Evolutionary conservation across 2,797 vertebrate genomes (phyloP).

Genomic region (Pseudotriccus pelzelni): DNA sequence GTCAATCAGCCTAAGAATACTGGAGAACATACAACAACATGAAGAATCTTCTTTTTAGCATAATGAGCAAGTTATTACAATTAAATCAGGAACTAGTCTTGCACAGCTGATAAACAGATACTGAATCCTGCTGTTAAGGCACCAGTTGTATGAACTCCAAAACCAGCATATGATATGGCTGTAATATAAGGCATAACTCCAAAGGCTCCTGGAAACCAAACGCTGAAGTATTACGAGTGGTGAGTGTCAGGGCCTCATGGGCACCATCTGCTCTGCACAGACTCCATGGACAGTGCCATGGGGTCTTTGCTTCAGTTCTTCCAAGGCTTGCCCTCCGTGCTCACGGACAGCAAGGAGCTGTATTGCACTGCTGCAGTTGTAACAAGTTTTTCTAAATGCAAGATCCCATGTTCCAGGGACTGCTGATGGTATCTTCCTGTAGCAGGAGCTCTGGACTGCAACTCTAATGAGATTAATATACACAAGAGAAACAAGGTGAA

Average conservation of each 20-base stretch:
- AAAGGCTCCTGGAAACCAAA: neutral
- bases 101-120: neutral
- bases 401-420: neutral
- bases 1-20: neutral
- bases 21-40: neutral
- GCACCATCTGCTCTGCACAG: rapidly evolving
- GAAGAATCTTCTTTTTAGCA: neutral
- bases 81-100: neutral
- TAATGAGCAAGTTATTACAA: neutral
- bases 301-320: neutral
- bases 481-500: neutral
- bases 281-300: rapidly evolving
- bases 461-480: neutral
- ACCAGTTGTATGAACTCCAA: neutral
- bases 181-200: neutral
- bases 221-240: rapidly evolving
- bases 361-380: neutral
- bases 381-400: neutral
- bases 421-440: neutral
- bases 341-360: rapidly evolving
- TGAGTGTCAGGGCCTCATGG: rapidly evolving
- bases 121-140: neutral
- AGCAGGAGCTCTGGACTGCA: neutral
- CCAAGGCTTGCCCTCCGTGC: neutral
- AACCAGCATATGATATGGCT: neutral